Conservation (phyloP, 2,888 invertebrate species). For the Ectemnius cavifrons region DNA sequence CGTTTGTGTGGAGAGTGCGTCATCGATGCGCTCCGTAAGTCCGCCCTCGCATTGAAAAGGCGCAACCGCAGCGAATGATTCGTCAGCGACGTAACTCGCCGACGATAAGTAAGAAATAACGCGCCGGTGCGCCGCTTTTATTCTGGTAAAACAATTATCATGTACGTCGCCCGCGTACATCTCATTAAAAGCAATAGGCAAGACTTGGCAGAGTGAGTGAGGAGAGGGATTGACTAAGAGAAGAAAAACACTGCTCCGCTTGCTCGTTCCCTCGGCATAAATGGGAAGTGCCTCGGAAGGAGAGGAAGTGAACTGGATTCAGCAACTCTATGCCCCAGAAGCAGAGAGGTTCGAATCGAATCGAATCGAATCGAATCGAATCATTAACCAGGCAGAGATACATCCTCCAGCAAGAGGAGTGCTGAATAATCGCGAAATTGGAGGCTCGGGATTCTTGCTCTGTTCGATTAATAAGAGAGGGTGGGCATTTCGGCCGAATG, state of each 20-base stretch:
- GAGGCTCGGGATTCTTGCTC: too few relatives aligned
- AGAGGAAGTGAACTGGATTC: background rate
- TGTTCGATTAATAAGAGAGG: too few relatives aligned
- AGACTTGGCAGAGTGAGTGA: slow-evolving; percentile 43
- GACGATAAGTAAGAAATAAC: slow-evolving; percentile 38
- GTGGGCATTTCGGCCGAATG: background rate
- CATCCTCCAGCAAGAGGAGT: too few relatives aligned
- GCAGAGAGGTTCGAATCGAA: too few relatives aligned
- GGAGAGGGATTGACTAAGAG: slow-evolving; percentile 7
- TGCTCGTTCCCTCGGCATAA: slow-evolving; percentile 3
- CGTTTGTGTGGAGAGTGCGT: background rate
- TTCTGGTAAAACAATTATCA: slow-evolving; percentile 42
- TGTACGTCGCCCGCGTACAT: slow-evolving; percentile 31
- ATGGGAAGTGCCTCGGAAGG: slow-evolving; percentile 11
- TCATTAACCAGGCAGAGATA: too few relatives aligned
- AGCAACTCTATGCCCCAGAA: too few relatives aligned
- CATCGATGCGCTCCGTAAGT: background rate
- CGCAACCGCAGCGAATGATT: background rate
- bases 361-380: too few relatives aligned
- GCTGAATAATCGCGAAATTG: too few relatives aligned
- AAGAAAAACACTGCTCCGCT: background rate
- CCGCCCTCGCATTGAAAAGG: background rate
- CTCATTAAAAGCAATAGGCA: slow-evolving; percentile 48
- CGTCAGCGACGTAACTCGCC: background rate
- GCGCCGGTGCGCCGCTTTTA: slow-evolving; percentile 17